These are phyloP conservation scores for Myocastor coypus DNA, from an alignment of 2,113 vertebrate genomes.

Conservation along the genomic window DNA sequence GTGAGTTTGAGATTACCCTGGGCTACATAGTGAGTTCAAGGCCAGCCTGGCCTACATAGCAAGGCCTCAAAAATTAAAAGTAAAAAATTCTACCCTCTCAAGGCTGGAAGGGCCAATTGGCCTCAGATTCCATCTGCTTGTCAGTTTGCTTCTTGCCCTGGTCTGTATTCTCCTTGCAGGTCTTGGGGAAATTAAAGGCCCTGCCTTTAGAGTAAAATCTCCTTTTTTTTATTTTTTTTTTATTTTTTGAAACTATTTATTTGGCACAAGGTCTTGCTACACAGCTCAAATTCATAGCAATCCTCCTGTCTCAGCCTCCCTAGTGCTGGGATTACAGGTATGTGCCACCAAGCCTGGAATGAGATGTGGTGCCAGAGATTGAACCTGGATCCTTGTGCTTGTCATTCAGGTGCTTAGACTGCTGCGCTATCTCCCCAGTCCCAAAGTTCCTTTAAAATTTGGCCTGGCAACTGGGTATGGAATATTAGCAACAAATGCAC, in stretches of 20 bases:
- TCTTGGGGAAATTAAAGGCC: not conserved
- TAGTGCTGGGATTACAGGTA: too few relatives aligned
- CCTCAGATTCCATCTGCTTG: not conserved
- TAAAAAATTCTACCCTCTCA: not conserved
- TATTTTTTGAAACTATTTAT: too few relatives aligned
- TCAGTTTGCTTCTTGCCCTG: not conserved
- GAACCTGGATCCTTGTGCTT: too few relatives aligned
- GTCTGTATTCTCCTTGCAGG: not conserved
- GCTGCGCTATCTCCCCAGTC: too few relatives aligned
- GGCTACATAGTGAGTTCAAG: not conserved
- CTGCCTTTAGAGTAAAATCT: not conserved
- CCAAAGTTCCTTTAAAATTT: not conserved
- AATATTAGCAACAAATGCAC: not conserved
- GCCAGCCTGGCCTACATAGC: not conserved
- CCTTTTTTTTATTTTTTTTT: too few relatives aligned
- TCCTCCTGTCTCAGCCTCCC: too few relatives aligned
- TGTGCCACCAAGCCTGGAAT: too few relatives aligned
- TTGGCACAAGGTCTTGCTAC: too few relatives aligned
- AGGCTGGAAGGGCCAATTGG: not conserved
- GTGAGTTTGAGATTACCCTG: not conserved
- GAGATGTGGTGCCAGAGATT: too few relatives aligned
- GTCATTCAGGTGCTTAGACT: too few relatives aligned
- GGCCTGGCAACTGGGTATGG: not conserved
- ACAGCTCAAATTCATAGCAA: too few relatives aligned
- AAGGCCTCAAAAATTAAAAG: not conserved